Conservation (phyloP, 2,797 vertebrate species). For the Thripadectes ignobilis region DNA sequence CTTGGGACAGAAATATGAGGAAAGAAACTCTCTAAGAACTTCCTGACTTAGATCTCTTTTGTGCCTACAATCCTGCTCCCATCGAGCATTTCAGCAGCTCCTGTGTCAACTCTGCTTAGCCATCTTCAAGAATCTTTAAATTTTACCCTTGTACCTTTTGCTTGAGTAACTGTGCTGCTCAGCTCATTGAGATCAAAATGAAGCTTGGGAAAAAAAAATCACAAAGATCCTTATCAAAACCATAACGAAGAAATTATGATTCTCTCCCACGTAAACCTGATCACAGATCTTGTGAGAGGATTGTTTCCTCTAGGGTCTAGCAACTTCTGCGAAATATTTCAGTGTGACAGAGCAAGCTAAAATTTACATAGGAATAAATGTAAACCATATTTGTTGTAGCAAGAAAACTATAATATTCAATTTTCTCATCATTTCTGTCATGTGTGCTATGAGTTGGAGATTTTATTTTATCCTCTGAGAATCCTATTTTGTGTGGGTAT, state of each 20-base stretch:
- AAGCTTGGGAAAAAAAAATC: neutral
- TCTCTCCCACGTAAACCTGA: neutral
- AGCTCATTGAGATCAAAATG: neutral
- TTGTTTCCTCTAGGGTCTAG: neutral
- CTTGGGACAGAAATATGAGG: neutral
- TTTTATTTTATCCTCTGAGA: neutral
- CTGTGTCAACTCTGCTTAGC: neutral
- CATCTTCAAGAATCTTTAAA: neutral
- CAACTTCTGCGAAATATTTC: neutral
- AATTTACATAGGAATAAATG: neutral
- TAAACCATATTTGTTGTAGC: neutral
- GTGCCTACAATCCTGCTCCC: neutral
- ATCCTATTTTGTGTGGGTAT: neutral
- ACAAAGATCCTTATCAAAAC: neutral
- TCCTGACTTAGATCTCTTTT: neutral
- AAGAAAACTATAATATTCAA: neutral
- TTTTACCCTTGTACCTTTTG: neutral
- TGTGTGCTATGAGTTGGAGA: neutral
- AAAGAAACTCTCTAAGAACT: neutral
- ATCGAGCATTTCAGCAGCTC: neutral
- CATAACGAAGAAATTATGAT: neutral
- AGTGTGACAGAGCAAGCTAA: neutral
- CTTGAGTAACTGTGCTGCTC: neutral
- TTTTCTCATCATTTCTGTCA: neutral
- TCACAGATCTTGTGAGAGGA: neutral